A percentile compares a stretch with the other conserved stretches of the same genome.
phyloP scores from a whole-genome alignment of 2,888 invertebrate species.

The Lycaena phlaeas region DNA sequence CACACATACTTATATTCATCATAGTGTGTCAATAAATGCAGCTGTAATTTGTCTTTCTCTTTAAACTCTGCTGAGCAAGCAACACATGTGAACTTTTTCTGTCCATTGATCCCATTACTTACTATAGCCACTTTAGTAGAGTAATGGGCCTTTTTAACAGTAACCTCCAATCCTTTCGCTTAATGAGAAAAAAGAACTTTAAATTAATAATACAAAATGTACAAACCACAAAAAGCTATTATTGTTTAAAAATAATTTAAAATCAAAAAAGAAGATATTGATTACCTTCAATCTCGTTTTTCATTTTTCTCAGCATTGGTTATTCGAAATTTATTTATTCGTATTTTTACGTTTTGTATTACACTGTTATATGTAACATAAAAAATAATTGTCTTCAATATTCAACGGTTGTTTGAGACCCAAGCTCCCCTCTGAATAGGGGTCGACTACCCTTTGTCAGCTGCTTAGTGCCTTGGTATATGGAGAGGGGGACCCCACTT shows the following conservation, averaged over 20 bases:
- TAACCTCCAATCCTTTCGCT: conserved; percentile 30
- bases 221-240: too few species aligned
- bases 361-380: too few species aligned
- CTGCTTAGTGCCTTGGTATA: conserved; percentile 62
- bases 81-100: conserved; percentile 80
- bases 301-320: background rate
- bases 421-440: conserved; percentile 61
- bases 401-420: conserved; percentile 55
- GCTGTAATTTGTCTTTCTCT: conserved; percentile 81
- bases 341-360: too few species aligned
- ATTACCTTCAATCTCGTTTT: background rate
- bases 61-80: conserved; percentile 83
- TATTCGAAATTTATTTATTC: too few species aligned
- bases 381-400: conserved; percentile 38
- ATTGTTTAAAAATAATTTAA: background rate
- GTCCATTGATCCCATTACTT: conserved; percentile 77
- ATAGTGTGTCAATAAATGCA: conserved; percentile 81
- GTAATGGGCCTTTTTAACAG: conserved; percentile 48
- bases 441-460: conserved; percentile 66
- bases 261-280: background rate
- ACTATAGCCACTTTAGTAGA: conserved; percentile 84
- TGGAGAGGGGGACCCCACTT: conserved; percentile 63
- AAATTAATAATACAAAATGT: background rate
- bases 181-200: background rate
- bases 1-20: conserved; percentile 83